Conservation (phyloP, 2,113 vertebrate species). For the Lepisosteus oculatus region DNA sequence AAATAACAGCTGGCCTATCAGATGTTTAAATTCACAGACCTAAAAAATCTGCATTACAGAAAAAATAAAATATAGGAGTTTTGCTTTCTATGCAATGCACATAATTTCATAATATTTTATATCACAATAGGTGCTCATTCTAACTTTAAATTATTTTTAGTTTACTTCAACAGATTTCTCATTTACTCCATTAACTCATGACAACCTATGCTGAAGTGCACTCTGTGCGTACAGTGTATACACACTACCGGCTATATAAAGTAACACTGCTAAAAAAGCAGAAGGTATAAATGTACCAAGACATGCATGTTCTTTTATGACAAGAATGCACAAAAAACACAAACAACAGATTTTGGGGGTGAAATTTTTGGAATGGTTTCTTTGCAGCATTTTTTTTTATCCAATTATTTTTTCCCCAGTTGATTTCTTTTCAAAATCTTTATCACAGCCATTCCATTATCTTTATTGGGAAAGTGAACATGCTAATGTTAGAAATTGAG, state of each 20-base stretch:
- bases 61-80: constrained; percentile 27
- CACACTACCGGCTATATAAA: too few species aligned
- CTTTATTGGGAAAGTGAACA: constrained; percentile 99
- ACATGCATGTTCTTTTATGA: too few species aligned
- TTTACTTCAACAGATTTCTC: too few species aligned
- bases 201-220: not conserved
- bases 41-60: not conserved
- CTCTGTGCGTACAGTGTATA: too few species aligned
- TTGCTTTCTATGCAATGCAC: not conserved
- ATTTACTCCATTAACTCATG: not conserved
- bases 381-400: constrained; percentile 52
- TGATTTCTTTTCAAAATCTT: constrained; percentile 47
- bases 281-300: constrained; percentile 20
- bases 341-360: constrained; percentile 69
- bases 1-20: constrained; percentile 12
- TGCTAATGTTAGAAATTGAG: constrained; percentile 95
- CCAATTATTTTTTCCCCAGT: constrained; percentile 37
- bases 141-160: too few species aligned
- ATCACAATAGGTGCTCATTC: not conserved
- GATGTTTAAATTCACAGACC: not conserved
- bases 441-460: constrained; percentile 81
- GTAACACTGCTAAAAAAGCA: not conserved
- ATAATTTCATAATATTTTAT: not conserved
- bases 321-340: constrained; percentile 38
- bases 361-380: constrained; percentile 81